Conservation (phyloP, 2,113 vertebrate genomes). For the Nibea coibor region DNA sequence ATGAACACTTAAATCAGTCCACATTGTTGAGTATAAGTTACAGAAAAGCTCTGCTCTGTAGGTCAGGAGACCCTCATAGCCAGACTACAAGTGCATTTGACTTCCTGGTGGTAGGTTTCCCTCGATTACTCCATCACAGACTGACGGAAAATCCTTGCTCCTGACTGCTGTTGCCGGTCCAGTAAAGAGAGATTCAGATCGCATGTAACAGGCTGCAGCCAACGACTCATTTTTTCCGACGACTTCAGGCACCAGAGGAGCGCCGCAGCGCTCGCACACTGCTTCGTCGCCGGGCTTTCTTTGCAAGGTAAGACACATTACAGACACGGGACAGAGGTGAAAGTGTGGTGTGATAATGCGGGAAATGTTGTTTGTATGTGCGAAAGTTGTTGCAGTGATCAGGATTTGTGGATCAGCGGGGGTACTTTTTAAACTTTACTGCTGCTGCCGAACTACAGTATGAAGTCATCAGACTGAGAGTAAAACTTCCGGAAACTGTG, state of each 20-base stretch:
- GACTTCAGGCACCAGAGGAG: slow-evolving; percentile 65
- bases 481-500: slow-evolving; percentile 12
- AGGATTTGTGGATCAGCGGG: neutral
- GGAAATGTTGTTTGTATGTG: neutral
- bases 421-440: neutral
- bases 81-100: slow-evolving; percentile 15
- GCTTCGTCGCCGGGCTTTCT: slow-evolving; percentile 42
- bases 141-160: slow-evolving; percentile 27
- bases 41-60: neutral
- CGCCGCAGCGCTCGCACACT: slow-evolving; percentile 23
- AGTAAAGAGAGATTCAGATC: slow-evolving; percentile 55
- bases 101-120: neutral
- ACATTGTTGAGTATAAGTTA: neutral
- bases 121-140: slow-evolving; percentile 15
- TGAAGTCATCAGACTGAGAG: neutral
- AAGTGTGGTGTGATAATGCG: neutral
- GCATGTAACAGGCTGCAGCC: slow-evolving; percentile 48
- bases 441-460: neutral
- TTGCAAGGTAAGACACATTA: slow-evolving; percentile 63
- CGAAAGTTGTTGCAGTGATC: neutral
- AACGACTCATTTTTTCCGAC: slow-evolving; percentile 84
- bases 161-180: slow-evolving; percentile 36
- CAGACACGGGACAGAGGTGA: neutral
- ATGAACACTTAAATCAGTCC: neutral
- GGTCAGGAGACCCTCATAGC: neutral